Base-by-base conservation (phyloP, 2,113 vertebrate species). In the Sardina pilchardus region DNA sequence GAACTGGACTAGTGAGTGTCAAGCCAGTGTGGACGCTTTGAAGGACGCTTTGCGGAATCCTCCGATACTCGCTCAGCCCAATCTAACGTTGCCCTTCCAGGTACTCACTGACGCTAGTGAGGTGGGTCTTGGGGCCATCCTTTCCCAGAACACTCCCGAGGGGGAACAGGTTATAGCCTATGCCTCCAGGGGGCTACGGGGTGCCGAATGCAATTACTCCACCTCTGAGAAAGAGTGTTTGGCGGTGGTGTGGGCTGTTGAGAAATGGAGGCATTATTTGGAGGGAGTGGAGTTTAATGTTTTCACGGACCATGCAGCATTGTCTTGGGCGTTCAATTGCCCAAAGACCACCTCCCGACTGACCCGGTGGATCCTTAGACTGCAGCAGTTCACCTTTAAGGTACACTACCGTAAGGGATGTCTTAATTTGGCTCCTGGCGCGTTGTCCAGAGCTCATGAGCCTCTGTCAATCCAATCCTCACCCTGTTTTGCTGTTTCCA, bases 51-150 rank as follows among this genome's bases (percentile, higher is more conserved):
- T 87, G 17, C 30, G 2, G 1, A 17, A 12, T 0, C 19, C 86
- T 19, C 71, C 86, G 8, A 53, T 89, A 0, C 26, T 89, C 12
- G 42, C 21, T 9, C 30, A 53, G 1, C 88, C 83, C 10, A 43
- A 85, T 24, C 44, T 71, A 0, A 6, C 0, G 0, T 14, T 45
- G 42, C 34, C 87, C 12, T 83, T 87, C 4, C 14, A 81, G 17
- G 45, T 87, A 0, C 50, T 85, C 0, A 85, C 67, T 10, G 87
- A 88, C 71, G 85, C 82, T 0, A 88, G 85, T 36, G 36, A 84
- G 0, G 63, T 86, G 10, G 85, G 83, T 1, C 8, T 85, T 8
- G 85, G 81, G 0, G 85, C 47, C 0, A 45, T 89, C 6, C n/a
- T 87, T 14, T 44, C 43, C 0, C 85, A 85, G n/a, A 3, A 45